Evolutionary conservation across 2,888 invertebrate species (phyloP), one percentile per base, ranked within the genome.

Genomic region (Cantharis rufa): DNA sequence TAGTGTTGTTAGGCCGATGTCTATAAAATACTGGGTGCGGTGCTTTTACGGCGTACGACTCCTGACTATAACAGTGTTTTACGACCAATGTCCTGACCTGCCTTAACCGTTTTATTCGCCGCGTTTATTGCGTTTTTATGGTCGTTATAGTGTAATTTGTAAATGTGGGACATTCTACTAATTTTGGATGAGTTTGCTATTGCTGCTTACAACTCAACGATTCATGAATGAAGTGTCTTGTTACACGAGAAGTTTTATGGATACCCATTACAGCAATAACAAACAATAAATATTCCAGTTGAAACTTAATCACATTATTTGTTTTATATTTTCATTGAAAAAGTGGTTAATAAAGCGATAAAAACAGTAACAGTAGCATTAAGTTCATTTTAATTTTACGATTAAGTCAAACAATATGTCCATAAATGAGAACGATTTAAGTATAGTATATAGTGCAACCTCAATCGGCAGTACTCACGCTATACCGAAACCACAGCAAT

Each of bases 61-160:
- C 84, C 86, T 85, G 85, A 85, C 85, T 85, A 85, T 86, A 84
- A 84, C 83, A 85, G 86, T 86, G 85, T 87, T 87, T 87, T 87
- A 87, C 86, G 87, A 86, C 81, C 83, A 81, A 82, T 78, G 80
- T 84, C 86, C 83, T 85, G 87, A 87, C 88, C 88, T 87, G 85
- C 86, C 86, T 81, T 86, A 87, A 87, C 81, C 85, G 85, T 87
- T 87, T 87, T 87, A 87, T 87, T 87, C 85, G 84, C 85, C 86
- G 86, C 86, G 85, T 87, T 88, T 88, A 88, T 86, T 86, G 85
- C 87, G 83, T 87, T 87, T 87, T 87, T 87, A 87, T 84, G 86
- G 85, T 82, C 84, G 85, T 87, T 86, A 86, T 85, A 83, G 85
- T 80, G 87, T 86, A 86, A 87, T 87, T 87, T 86, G 86, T 86